Evolutionary conservation across 2,888 invertebrate species (phyloP).

Genomic region (Acrobasis consociella): DNA sequence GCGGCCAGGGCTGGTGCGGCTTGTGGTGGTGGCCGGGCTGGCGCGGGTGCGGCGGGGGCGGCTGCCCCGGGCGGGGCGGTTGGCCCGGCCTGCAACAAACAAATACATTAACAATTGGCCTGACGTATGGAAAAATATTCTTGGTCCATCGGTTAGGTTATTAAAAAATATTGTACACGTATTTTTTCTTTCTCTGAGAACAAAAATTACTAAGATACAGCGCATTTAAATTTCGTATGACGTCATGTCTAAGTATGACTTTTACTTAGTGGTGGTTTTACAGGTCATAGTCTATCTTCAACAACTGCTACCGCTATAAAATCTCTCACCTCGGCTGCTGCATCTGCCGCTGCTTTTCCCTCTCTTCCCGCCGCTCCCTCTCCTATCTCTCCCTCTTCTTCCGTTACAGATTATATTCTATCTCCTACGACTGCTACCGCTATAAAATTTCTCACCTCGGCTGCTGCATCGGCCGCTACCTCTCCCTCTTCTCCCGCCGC

Average conservation of each 20-base stretch:
- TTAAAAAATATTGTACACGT: too few relatives aligned
- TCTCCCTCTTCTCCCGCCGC: slow-evolving; percentile 39
- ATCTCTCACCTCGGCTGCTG: slow-evolving; percentile 32
- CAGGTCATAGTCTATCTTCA: too few relatives aligned
- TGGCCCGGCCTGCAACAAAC: slow-evolving; percentile 37
- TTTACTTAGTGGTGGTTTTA: too few relatives aligned
- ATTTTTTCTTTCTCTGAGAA: too few relatives aligned
- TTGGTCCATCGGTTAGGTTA: too few relatives aligned
- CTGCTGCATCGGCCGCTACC: slow-evolving; percentile 28
- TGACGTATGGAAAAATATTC: too few relatives aligned
- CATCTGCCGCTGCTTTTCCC: slow-evolving; percentile 13
- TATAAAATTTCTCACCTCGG: slow-evolving; percentile 24
- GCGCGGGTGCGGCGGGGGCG: slow-evolving; percentile 47
- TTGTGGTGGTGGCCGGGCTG: slow-evolving; percentile 56
- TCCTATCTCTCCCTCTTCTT: slow-evolving; percentile 84
- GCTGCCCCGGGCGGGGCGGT: slow-evolving; percentile 47
- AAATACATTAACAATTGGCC: too few relatives aligned
- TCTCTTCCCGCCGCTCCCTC: slow-evolving; percentile 48
- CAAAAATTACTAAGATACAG: too few relatives aligned
- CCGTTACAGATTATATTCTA: slow-evolving; percentile 84
- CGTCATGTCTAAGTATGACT: too few relatives aligned
- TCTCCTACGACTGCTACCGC: slow-evolving; percentile 67
- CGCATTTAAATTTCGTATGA: too few relatives aligned
- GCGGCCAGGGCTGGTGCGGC: slow-evolving; percentile 61
- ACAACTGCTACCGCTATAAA: too few relatives aligned